Evolutionary conservation across 2,113 vertebrate genomes (phyloP).

Genomic region (Nothoprocta perdicaria): DNA sequence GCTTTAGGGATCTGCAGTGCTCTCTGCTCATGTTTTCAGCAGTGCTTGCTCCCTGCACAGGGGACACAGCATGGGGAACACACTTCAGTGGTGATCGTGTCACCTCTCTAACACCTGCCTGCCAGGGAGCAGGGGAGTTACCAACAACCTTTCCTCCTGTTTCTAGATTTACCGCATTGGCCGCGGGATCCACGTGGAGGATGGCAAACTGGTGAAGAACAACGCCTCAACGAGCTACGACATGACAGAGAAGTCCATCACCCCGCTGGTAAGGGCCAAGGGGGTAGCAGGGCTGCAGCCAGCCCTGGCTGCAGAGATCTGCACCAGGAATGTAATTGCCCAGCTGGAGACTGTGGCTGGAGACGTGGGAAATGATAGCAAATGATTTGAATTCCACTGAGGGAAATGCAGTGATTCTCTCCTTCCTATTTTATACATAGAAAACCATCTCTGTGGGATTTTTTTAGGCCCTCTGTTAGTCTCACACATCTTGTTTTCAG

Average conservation of each 20-base stretch:
- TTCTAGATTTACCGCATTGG: conserved; percentile 82
- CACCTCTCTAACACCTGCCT: background rate
- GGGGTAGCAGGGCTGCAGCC: background rate
- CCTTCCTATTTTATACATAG: background rate
- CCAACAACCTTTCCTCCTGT: background rate
- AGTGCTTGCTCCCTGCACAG: background rate
- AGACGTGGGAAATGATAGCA: background rate
- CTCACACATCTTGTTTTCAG: background rate
- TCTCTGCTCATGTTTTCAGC: fast-evolving
- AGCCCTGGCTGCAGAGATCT: background rate
- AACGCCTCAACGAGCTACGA: conserved; percentile 81
- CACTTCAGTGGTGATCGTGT: fast-evolving
- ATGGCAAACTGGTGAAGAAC: conserved; percentile 82
- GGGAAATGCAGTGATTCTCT: background rate
- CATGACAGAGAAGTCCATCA: conserved; percentile 80
- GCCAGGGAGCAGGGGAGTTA: background rate
- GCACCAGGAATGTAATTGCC: background rate
- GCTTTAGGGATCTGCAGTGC: background rate
- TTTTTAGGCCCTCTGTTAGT: background rate
- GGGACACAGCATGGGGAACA: background rate
- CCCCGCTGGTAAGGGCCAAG: conserved; percentile 74
- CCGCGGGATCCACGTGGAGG: conserved; percentile 73
- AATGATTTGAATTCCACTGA: background rate
- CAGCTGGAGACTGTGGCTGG: background rate
- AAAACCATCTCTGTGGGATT: background rate